phyloP scores from a whole-genome alignment of 2,888 invertebrate species.

The Stenolophus ochropezus region DNA sequence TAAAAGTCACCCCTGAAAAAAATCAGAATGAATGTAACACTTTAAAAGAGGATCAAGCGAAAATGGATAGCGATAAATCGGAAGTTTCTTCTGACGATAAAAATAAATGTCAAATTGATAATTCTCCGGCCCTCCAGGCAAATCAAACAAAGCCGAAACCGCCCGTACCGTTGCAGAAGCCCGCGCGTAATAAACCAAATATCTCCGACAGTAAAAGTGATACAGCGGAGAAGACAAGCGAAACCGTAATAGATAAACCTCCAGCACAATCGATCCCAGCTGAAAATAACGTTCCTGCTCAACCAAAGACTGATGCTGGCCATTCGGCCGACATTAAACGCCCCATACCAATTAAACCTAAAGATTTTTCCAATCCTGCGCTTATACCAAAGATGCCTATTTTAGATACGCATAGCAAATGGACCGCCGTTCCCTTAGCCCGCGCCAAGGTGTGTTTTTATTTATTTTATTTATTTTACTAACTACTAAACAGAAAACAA shows the following conservation, averaged over 20 bases:
- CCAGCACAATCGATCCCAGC: conserved; percentile 5
- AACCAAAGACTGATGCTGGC: conserved; percentile 52
- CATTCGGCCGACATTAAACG: conserved; percentile 45
- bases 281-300: conserved; percentile 22
- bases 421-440: conserved; percentile 65
- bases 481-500: conserved; percentile 54
- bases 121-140: not conserved
- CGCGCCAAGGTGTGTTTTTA: conserved; percentile 70
- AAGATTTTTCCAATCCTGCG: conserved; percentile 53
- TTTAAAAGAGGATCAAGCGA: conserved; percentile 59
- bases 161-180: conserved; percentile 6
- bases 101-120: conserved; percentile 37
- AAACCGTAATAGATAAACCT: conserved; percentile 16
- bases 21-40: conserved; percentile 63
- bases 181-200: conserved; percentile 25
- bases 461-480: conserved; percentile 62
- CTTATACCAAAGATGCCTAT: conserved; percentile 70
- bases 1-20: conserved; percentile 58
- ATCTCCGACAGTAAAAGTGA: not conserved
- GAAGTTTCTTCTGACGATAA: conserved; percentile 56
- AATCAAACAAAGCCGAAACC: conserved; percentile 11
- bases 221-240: not conserved
- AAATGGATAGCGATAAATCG: conserved; percentile 63
- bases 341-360: conserved; percentile 56
- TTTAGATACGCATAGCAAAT: conserved; percentile 68